Evolutionary conservation across 1,140 invertebrate species (phyloP).

Genomic region (Apis florea): DNA sequence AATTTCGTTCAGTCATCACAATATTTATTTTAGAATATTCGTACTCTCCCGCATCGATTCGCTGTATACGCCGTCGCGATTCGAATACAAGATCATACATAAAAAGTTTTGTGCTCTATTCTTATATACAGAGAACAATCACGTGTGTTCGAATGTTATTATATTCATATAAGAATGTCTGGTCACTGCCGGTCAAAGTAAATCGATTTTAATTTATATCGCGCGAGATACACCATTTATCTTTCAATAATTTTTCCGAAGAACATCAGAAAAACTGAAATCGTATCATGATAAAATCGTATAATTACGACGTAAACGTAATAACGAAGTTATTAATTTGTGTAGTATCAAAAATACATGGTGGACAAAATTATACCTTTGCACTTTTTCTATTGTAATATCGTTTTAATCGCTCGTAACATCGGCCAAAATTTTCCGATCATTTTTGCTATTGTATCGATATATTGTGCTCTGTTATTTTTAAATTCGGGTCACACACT

Average conservation of each 20-base stretch:
- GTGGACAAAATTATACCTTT: conserved; percentile 42
- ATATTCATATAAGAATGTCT: conserved; percentile 29
- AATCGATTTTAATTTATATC: conserved; percentile 32
- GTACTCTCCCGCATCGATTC: conserved; percentile 38
- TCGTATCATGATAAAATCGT: background rate
- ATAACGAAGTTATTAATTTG: conserved; percentile 24
- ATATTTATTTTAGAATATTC: conserved; percentile 63
- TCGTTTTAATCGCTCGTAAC: conserved; percentile 5
- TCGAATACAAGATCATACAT: conserved; percentile 46
- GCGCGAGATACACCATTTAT: conserved; percentile 27
- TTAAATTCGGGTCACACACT: background rate
- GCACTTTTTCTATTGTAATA: conserved; percentile 24
- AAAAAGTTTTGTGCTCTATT: conserved; percentile 50
- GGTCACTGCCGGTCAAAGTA: conserved; percentile 8
- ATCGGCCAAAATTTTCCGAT: conserved; percentile 12
- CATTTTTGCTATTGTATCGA: background rate
- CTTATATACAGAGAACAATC: conserved; percentile 45
- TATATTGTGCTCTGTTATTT: background rate
- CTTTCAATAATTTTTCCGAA: background rate
- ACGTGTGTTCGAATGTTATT: conserved; percentile 37
- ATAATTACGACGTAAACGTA: conserved; percentile 9
- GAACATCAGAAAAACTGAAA: conserved; percentile 26
- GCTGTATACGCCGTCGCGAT: conserved; percentile 12
- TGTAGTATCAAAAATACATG: conserved; percentile 49
- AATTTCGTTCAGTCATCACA: conserved; percentile 34